These are phyloP conservation scores for Habropoda laboriosa DNA, from an alignment of 1,140 invertebrate genomes.

Conservation along the genomic window DNA sequence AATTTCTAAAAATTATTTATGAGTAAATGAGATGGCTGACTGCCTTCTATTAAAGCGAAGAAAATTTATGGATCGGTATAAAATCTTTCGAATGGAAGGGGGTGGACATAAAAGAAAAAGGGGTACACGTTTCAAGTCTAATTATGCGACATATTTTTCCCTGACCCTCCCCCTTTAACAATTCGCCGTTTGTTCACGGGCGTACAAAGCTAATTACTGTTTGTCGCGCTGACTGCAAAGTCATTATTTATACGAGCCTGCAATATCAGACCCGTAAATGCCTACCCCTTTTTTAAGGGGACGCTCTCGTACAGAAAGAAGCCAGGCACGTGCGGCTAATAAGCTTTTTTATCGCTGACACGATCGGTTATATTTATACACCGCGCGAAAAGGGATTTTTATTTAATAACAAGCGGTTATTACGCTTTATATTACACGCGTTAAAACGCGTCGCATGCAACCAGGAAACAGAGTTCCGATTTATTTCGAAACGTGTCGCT, in stretches of 20 bases:
- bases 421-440: conserved; percentile 33
- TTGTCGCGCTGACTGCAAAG: conserved; percentile 34
- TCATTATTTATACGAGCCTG: conserved; percentile 58
- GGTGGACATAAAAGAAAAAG: background rate
- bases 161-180: conserved; percentile 11
- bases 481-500: conserved; percentile 16
- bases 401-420: conserved; percentile 52
- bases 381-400: conserved; percentile 28
- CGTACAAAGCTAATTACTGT: conserved; percentile 56
- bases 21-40: conserved; percentile 2
- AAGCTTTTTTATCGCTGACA: conserved; percentile 61
- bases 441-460: conserved; percentile 15
- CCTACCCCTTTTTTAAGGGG: conserved; percentile 40
- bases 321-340: conserved; percentile 62
- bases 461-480: background rate
- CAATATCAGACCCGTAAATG: conserved; percentile 50
- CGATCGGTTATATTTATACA: conserved; percentile 50
- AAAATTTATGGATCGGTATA: conserved; percentile 50
- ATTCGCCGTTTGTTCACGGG: background rate
- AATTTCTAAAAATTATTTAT: conserved; percentile 15
- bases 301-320: conserved; percentile 43
- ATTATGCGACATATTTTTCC: conserved; percentile 23
- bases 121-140: conserved; percentile 20
- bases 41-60: background rate
- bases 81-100: conserved; percentile 13